Evolutionary conservation across 2,888 invertebrate genomes (phyloP), one percentile per base, ranked within the genome.

Genomic region (Zhuqinia jingwanae): DNA sequence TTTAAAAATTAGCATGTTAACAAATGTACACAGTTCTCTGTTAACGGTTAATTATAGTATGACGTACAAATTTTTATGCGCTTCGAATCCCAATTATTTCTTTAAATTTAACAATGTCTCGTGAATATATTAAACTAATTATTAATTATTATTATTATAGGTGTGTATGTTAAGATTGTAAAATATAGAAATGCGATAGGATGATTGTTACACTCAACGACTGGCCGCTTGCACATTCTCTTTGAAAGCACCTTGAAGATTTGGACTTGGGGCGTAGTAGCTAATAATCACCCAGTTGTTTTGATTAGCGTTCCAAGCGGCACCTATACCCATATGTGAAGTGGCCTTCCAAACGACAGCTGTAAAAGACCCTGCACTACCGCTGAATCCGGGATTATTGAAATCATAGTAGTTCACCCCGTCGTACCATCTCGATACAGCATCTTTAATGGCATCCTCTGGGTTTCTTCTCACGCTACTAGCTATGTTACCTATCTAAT

Each of bases 301-400:
- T 45, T 78, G 42, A 6, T 20, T 25, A 42, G 45, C 42, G 36
- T 53, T 79, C 79, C 79, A 79, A 5, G 79, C 65, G 15, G 45
- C 50, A 0, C 79, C 79, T n/a, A 83, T 83, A 13, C 83, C 83
- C 73, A 83, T 63, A 13, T 63, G n/a, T 10, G 75, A 30, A 11
- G 60, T 82, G 6, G 53, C 10, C n/a, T 70, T 81, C 81, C 81
- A 81, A 1, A 81, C 81, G 22, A 81, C 25, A 2, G 81, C 47
- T n/a, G 81, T 65, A 20, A 81, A 81, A 1, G 50, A 36, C 0
- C 81, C 81, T 3, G 79, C 65, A 50, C 58, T n/a, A 25, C 65
- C 27, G 17, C 42, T 73, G 50, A 50, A 53, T 27, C 79, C 79
- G 3, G 79, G 79, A 13, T 79, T 79, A 20, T 68, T 45, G 17